phyloP scores from a whole-genome alignment of 2,113 vertebrate genomes.

The Megaptera novaeangliae region DNA sequence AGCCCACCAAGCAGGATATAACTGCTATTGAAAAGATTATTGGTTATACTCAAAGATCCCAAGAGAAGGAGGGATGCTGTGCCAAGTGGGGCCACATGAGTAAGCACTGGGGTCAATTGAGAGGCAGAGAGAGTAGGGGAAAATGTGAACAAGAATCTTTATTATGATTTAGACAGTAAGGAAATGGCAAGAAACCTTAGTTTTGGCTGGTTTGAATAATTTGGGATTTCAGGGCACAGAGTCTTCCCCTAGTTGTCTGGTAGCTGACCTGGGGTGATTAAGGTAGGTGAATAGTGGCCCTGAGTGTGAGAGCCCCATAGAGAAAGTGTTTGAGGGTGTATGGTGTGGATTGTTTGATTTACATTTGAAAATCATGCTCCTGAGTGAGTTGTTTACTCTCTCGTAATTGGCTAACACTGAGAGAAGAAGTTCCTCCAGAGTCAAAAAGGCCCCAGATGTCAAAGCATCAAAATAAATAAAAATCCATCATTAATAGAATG shows the following conservation, averaged over 20 bases:
- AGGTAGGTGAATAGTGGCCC: neutral
- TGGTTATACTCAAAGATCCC: neutral
- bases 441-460: neutral
- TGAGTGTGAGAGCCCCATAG: neutral
- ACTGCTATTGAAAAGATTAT: neutral
- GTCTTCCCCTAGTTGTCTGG: neutral
- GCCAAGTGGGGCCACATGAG: neutral
- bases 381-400: neutral
- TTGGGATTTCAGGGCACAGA: neutral
- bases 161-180: neutral
- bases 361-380: neutral
- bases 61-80: neutral
- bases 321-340: neutral
- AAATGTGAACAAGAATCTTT: neutral
- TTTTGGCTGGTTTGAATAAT: neutral
- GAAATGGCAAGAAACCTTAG: neutral
- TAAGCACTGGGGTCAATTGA: neutral
- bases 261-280: neutral
- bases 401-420: neutral
- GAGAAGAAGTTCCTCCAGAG: neutral
- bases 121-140: neutral
- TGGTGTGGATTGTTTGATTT: neutral
- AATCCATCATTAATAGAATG: neutral
- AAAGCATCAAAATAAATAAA: neutral
- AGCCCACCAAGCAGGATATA: neutral